Percentiles rank a stretch among this genome's conserved stretches.
These are phyloP conservation scores for Penaeus indicus DNA, from an alignment of 1,140 invertebrate genomes.

Conservation along the genomic window DNA sequence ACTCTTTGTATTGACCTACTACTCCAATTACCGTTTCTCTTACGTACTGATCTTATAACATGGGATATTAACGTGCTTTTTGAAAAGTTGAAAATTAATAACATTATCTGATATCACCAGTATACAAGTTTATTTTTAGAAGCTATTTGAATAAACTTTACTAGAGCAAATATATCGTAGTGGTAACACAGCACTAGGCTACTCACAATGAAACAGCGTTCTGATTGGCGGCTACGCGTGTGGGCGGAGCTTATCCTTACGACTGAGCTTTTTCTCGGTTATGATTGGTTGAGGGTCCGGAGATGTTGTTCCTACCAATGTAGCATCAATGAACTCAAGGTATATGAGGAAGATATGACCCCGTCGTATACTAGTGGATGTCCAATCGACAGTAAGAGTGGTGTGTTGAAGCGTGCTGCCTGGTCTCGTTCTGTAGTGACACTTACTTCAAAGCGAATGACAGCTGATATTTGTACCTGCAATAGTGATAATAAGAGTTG, in stretches of 20 bases:
- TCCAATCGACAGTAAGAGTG: not conserved
- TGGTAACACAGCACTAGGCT: slow-evolving; percentile 26
- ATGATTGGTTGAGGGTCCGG: slow-evolving; percentile 35
- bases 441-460: slow-evolving; percentile 9
- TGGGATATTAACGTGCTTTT: too few species aligned
- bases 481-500: not conserved
- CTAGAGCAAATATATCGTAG: slow-evolving; percentile 38
- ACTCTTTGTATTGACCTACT: not conserved
- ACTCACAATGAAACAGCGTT: slow-evolving; percentile 39
- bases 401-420: not conserved
- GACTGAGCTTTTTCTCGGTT: slow-evolving; percentile 1
- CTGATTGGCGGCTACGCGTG: slow-evolving; percentile 34
- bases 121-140: too few species aligned
- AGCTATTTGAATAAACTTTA: too few species aligned
- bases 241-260: slow-evolving; percentile 33
- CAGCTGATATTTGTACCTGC: not conserved
- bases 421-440: slow-evolving; percentile 4
- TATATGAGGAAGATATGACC: slow-evolving; percentile 49
- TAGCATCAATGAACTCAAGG: slow-evolving; percentile 61
- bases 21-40: too few species aligned
- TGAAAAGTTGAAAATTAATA: too few species aligned
- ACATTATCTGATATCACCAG: too few species aligned
- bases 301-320: slow-evolving; percentile 57
- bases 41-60: too few species aligned
- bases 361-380: slow-evolving; percentile 48